phyloP scores from a whole-genome alignment of 2,888 invertebrate species.

The Apocheima hispidaria region DNA sequence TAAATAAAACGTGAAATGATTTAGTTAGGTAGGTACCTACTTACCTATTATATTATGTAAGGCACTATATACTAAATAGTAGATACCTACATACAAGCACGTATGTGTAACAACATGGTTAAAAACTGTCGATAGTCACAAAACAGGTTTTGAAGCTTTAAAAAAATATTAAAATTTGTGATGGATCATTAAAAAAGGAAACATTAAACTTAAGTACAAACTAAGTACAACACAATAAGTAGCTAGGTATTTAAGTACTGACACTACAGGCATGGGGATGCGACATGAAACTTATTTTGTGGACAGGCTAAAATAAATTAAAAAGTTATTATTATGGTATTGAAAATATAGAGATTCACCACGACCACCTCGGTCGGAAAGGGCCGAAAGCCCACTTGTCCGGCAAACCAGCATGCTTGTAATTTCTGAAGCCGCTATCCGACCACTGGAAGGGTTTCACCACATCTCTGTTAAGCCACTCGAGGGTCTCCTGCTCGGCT shows the following conservation, averaged over 20 bases:
- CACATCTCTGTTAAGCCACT: constrained; percentile 66
- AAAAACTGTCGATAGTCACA: neutral
- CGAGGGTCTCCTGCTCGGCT: constrained; percentile 67
- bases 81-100: neutral
- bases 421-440: constrained; percentile 86
- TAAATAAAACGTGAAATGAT: constrained; percentile 29
- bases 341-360: constrained; percentile 72
- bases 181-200: neutral
- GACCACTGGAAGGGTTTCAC: constrained; percentile 91
- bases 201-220: constrained; percentile 20
- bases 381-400: constrained; percentile 90
- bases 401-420: constrained; percentile 90
- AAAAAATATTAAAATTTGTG: constrained; percentile 25
- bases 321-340: constrained; percentile 13
- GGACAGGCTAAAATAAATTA: constrained; percentile 23
- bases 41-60: neutral
- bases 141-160: neutral
- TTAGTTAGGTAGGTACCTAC: neutral
- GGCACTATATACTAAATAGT: neutral
- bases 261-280: neutral
- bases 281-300: constrained; percentile 4
- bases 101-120: neutral
- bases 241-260: constrained; percentile 4
- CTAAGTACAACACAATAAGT: constrained; percentile 22
- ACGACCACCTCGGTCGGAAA: constrained; percentile 86